Percentiles rank a stretch among this genome's conserved stretches.
Conservation (phyloP, 2,797 vertebrate genomes). For the Scleropages formosus region DNA sequence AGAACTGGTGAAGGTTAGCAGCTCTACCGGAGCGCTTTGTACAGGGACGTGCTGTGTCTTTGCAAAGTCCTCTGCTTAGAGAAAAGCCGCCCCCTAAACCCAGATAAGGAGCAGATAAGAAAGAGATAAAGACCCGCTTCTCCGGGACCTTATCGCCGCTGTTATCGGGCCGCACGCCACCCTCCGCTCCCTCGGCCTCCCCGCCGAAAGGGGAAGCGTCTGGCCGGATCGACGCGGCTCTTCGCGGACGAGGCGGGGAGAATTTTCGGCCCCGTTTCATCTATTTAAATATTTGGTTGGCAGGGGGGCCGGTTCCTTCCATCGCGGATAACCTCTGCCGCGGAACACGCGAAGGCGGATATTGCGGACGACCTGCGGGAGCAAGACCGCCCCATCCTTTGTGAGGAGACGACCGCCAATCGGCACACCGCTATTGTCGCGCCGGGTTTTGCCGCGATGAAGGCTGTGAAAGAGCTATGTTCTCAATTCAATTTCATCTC, state of each 20-base stretch:
- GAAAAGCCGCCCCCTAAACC: conserved; percentile 62
- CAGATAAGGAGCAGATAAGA: conserved; percentile 68
- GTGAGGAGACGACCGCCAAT: neutral
- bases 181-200: conserved; percentile 62
- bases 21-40: conserved; percentile 2
- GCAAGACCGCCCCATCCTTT: neutral
- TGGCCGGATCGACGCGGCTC: conserved; percentile 36
- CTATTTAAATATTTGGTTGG: conserved; percentile 9
- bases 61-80: conserved; percentile 74
- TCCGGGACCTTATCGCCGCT: conserved; percentile 66
- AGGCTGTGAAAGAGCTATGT: neutral
- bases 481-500: neutral
- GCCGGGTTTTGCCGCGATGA: neutral
- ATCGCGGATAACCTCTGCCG: neutral
- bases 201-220: conserved; percentile 38
- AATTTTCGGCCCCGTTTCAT: conserved; percentile 22
- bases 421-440: neutral
- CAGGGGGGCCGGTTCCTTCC: neutral
- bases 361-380: neutral
- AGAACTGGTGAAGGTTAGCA: conserved; percentile 25
- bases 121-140: conserved; percentile 63
- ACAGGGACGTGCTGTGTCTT: conserved; percentile 53
- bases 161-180: conserved; percentile 70
- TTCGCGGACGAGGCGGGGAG: conserved; percentile 11
- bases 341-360: neutral